Conservation (phyloP, 64 coral and sea anemone species). For the Trachythela sp. region DNA sequence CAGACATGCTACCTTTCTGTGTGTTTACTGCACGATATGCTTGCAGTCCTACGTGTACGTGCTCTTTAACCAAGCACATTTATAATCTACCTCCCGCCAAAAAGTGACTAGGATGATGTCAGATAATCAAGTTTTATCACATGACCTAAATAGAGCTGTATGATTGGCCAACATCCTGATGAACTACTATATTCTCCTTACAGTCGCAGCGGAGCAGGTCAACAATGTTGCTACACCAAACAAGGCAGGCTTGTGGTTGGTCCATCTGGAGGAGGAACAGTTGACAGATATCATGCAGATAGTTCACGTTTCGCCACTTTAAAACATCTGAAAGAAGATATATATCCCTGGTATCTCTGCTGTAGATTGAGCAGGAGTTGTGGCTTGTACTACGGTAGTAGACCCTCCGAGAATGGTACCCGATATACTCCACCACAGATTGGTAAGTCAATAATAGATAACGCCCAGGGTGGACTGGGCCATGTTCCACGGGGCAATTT, state of each 20-base stretch:
- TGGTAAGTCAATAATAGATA: too few relatives aligned
- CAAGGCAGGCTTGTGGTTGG: slow-evolving; percentile 64
- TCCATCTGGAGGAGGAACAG: slow-evolving; percentile 44
- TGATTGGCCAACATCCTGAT: neutral
- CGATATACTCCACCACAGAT: slow-evolving; percentile 28
- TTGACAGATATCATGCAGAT: slow-evolving; percentile 55
- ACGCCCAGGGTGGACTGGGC: too few relatives aligned
- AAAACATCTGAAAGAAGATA: slow-evolving; percentile 66
- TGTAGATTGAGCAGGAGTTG: slow-evolving; percentile 40
- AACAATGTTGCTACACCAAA: slow-evolving; percentile 73
- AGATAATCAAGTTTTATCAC: neutral
- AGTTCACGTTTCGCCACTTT: slow-evolving; percentile 49
- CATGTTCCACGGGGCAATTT: too few relatives aligned
- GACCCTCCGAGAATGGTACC: slow-evolving; percentile 41
- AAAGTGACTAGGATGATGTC: too few relatives aligned
- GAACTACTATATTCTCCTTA: neutral
- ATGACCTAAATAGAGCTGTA: neutral
- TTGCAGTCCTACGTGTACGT: too few relatives aligned
- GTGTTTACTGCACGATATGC: too few relatives aligned
- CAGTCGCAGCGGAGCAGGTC: slow-evolving; percentile 59
- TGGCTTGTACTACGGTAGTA: slow-evolving; percentile 27
- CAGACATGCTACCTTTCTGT: too few relatives aligned
- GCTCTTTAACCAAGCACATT: too few relatives aligned
- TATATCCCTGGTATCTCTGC: slow-evolving; percentile 70
- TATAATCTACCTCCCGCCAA: too few relatives aligned